Conservation (phyloP, 2,888 invertebrate species). For the Amphipyra berbera region DNA sequence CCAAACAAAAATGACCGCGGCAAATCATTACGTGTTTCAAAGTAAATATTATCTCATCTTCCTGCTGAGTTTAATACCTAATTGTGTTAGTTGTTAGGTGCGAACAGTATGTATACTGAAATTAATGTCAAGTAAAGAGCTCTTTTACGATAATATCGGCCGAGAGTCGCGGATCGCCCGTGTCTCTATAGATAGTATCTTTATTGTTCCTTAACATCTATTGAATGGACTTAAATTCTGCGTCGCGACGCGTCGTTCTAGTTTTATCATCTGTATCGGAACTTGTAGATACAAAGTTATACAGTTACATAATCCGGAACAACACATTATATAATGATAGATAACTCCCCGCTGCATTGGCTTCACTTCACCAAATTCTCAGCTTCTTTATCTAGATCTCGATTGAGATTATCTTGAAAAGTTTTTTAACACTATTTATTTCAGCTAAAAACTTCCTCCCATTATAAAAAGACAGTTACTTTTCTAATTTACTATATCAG, state of each 20-base stretch:
- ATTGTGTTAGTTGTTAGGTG: slow-evolving; percentile 2
- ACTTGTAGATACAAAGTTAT: slow-evolving; percentile 47
- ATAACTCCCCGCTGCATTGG: slow-evolving; percentile 30
- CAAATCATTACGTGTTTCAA: slow-evolving; percentile 27
- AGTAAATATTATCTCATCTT: slow-evolving; percentile 39
- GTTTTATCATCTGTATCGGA: slow-evolving; percentile 42
- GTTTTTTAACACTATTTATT: slow-evolving; percentile 7
- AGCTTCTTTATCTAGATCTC: slow-evolving; percentile 25
- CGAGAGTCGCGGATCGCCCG: slow-evolving; percentile 17
- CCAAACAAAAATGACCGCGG: slow-evolving; percentile 19
- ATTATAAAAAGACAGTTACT: not conserved
- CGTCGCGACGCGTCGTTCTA: slow-evolving; percentile 25
- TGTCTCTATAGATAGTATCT: slow-evolving; percentile 43
- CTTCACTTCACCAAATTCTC: slow-evolving; percentile 22
- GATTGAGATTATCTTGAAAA: slow-evolving; percentile 18
- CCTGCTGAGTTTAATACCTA: slow-evolving; percentile 18
- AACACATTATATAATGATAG: slow-evolving; percentile 31
- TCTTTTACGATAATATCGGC: slow-evolving; percentile 24
- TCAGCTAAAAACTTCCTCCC: not conserved
- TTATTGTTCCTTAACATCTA: slow-evolving; percentile 34
- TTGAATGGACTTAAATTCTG: slow-evolving; percentile 34
- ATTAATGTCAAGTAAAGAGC: slow-evolving; percentile 29
- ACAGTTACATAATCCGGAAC: slow-evolving; percentile 44
- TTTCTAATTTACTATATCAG: not conserved
- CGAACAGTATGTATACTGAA: slow-evolving; percentile 19